Base-by-base conservation (phyloP, 1,140 invertebrate genomes). In the Macrobrachium nipponense region DNA sequence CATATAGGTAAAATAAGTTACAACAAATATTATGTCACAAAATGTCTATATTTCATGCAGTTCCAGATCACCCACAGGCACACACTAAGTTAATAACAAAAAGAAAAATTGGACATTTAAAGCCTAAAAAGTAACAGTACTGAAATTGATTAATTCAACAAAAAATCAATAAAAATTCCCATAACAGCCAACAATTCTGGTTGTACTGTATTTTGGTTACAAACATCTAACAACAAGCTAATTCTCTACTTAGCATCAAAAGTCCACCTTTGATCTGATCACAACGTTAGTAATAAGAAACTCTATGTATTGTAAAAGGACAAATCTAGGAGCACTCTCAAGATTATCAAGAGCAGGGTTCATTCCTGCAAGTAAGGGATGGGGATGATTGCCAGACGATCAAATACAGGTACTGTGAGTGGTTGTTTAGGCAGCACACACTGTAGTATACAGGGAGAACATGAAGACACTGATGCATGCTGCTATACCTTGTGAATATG, bases 101-200 rank as follows among this genome's bases (percentile, higher is more conserved):
- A 68, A 15, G 11, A 51, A 51, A 27, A 68, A 68, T 51, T 8
- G 51, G 12, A 8, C 7, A 8, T 6, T 51, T 10, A 51, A 51
- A 12, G 8, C 51, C 12, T 10, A 51, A 51, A 51, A 51, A 51
- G 51, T 51, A 51, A 51, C 51, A 51, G 12, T 51, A 59, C 18
- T 59, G 36, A 70, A 61, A 66, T 80, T 62, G 44, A 66, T 80
- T 36, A 36, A 80, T 36, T 75, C 36, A 82, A 60, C 36, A 72
- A 75, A 82, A 36, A 75, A 80, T 51, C 84, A 86, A 86, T 86
- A 86, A 86, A 86, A 86, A 86, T 86, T 86, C 84, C 84, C 84
- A 80, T 64, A 77, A 79, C 64, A 86, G 84, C 84, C 76, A 80
- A 86, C 84, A 86, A 80, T 80, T 79, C 64, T 72, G 66, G 66